Base-by-base conservation (phyloP, 2,888 invertebrate species). In the Synanthedon andrenaeformis region DNA sequence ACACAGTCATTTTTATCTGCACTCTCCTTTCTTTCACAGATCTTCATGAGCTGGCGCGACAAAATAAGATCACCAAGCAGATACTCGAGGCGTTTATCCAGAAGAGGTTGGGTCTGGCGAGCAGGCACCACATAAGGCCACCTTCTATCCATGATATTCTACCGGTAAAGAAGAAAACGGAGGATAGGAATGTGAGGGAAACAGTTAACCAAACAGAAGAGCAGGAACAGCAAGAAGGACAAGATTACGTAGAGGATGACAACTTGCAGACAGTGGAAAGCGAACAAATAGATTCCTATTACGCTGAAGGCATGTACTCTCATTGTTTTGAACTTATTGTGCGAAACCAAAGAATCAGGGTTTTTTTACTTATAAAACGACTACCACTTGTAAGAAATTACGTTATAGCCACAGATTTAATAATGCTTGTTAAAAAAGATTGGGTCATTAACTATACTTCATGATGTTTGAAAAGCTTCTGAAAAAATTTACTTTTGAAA, bases 31-130 rank as follows among this genome's bases (percentile, higher is more conserved):
- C 81, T 82, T 82, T 72, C 82, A 62, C 87, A 88, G 87, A 76
- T 66, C 62, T 76, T 53, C 87, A 89, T 62, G 93, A 93, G 77
- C 77, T 93, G 76, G 91, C 91, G 65, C 85, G 93, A 59, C 93
- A 93, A 88, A 93, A 93, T 86, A 89, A 90, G 76, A 93, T 93
- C 75, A 93, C 93, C 41, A 90, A 92, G 79, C 92, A 93, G 85
- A 93, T 93, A 62, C 88, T 93, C 61, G 92, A 93, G 69, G 92
- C 92, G 56, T 93, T 90, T 69, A 82, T 93, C 59, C 92, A 93
- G 74, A 90, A 92, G 70, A 90, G 91, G 49, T 73, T 93, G 50
- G 93, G 92, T 54, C 88, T 92, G 3, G 83, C 88, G 60, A 83
- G 49, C 49, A 49, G 70, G 69, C 71, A 72, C 61, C 62, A 76